Conservation (phyloP, 2,113 vertebrate genomes). For the Upupa epops region DNA sequence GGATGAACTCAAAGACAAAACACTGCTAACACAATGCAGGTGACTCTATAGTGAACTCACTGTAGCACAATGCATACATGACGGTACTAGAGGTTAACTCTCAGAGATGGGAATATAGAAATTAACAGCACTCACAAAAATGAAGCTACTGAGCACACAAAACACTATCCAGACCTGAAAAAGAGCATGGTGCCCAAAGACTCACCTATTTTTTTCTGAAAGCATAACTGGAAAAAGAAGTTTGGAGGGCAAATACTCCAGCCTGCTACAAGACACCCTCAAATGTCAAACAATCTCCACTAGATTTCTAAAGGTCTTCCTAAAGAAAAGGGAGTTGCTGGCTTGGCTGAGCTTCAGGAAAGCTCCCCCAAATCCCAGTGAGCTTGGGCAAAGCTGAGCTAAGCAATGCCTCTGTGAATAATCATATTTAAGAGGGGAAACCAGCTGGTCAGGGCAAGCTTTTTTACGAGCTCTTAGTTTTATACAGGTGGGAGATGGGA, state of each 20-base stretch:
- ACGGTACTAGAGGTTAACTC: neutral
- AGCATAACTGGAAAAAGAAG: neutral
- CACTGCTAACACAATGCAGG: neutral
- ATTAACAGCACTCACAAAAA: neutral
- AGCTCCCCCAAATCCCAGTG: no score
- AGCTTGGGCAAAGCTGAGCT: no score
- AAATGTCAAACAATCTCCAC: neutral
- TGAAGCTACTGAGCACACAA: neutral
- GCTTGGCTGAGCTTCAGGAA: no score
- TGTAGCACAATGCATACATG: neutral
- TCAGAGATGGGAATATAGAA: neutral
- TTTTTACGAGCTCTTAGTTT: no score
- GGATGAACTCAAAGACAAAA: neutral
- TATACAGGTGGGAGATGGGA: no score
- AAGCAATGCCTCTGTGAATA: no score
- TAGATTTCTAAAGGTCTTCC: neutral
- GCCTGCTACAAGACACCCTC: neutral
- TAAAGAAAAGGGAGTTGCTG: no score
- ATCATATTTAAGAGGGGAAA: no score
- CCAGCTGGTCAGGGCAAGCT: no score
- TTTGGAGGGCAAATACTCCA: neutral
- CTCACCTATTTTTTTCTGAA: neutral
- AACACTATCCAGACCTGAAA: neutral
- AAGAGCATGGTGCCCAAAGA: neutral
- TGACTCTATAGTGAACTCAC: neutral